phyloP scores from a whole-genome alignment of 2,113 vertebrate species.

The Peucedramus taeniatus region DNA sequence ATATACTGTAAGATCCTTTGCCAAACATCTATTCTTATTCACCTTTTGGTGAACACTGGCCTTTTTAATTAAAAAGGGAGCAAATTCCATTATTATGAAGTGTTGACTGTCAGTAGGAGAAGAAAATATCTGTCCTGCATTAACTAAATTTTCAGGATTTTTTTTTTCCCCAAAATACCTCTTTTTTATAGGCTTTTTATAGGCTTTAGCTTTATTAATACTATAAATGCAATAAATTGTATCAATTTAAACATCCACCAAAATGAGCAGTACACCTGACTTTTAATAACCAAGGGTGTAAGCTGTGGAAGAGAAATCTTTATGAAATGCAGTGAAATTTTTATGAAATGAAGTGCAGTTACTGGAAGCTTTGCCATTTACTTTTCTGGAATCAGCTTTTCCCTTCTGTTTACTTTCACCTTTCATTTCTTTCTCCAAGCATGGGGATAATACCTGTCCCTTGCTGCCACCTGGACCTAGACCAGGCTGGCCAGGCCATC shows the following conservation, averaged over 20 bases:
- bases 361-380: background rate
- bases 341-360: background rate
- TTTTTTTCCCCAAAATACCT: background rate
- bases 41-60: background rate
- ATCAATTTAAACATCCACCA: background rate
- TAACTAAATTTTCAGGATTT: background rate
- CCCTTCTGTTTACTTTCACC: background rate
- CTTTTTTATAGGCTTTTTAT: background rate
- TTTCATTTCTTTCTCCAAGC: background rate
- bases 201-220: constrained; percentile 18
- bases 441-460: background rate
- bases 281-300: background rate
- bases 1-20: background rate
- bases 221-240: background rate
- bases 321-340: background rate
- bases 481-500: background rate
- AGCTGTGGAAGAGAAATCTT: background rate
- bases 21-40: constrained; percentile 20
- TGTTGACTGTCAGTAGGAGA: constrained; percentile 33
- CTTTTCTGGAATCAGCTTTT: background rate
- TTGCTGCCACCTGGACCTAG: background rate
- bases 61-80: constrained; percentile 44
- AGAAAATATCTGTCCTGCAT: constrained; percentile 41
- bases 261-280: background rate
- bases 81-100: constrained; percentile 31